Conservation (phyloP, 2,888 invertebrate genomes). For the Noctua janthina region DNA sequence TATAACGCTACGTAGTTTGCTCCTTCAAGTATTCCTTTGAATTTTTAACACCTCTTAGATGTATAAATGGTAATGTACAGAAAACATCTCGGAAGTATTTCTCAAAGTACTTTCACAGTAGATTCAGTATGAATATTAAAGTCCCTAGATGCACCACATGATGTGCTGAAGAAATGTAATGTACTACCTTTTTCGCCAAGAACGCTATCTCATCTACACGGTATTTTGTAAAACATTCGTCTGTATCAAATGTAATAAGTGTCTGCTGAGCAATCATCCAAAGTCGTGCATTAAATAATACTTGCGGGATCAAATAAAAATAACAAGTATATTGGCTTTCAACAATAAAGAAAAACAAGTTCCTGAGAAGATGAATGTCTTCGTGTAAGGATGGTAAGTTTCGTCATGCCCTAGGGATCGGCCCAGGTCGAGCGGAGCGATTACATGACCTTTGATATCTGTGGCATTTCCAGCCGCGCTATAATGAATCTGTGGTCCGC, state of each 20-base stretch:
- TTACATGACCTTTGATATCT: constrained; percentile 74
- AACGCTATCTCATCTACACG: constrained; percentile 2
- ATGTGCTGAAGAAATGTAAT: constrained; percentile 42
- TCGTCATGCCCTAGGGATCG: constrained; percentile 66
- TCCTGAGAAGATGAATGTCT: constrained; percentile 55
- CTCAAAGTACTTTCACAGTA: constrained; percentile 57
- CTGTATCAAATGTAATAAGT: constrained; percentile 7
- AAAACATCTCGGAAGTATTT: constrained; percentile 56
- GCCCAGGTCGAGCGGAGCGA: constrained; percentile 68
- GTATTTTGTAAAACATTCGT: constrained; percentile 20
- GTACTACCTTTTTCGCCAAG: constrained; percentile 1
- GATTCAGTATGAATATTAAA: constrained; percentile 65
- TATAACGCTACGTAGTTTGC: no score
- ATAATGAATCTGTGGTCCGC: constrained; percentile 73
- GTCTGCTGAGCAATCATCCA: constrained; percentile 8
- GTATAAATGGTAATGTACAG: constrained; percentile 50
- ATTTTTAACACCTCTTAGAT: constrained; percentile 26
- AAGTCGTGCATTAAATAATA: constrained; percentile 39
- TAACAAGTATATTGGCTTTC: constrained; percentile 56
- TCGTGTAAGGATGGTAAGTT: constrained; percentile 62
- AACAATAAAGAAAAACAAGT: constrained; percentile 59
- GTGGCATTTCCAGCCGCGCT: constrained; percentile 68
- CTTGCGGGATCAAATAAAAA: constrained; percentile 35
- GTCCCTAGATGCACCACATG: constrained; percentile 54
- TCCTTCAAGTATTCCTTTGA: constrained; percentile 33